phyloP scores from a whole-genome alignment of 2,888 invertebrate genomes.

The Prenolepis imparis region DNA sequence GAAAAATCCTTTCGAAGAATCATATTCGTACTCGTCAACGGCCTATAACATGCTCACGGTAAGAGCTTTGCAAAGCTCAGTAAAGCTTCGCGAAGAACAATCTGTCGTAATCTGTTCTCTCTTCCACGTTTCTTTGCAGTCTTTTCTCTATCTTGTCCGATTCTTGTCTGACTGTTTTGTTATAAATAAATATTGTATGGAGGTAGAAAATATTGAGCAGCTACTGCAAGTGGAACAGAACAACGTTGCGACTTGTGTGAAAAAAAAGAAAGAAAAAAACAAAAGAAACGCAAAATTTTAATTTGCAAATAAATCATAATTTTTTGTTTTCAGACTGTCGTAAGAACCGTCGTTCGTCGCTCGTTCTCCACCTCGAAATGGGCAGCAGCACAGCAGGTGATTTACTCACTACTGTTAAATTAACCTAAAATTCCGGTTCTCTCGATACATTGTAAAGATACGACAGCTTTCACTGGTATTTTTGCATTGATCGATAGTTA shows the following conservation, averaged over 20 bases:
- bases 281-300: too few relatives aligned
- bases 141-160: not conserved
- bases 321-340: conserved; percentile 79
- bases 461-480: not conserved
- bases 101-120: not conserved
- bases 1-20: not conserved
- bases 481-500: not conserved
- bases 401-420: not conserved
- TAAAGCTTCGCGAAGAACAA: not conserved
- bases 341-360: conserved; percentile 80
- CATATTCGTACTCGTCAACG: conserved; percentile 43
- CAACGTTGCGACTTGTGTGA: not conserved
- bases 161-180: not conserved
- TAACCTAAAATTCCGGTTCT: conserved; percentile 19
- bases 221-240: not conserved
- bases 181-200: not conserved
- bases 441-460: not conserved
- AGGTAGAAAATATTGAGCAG: not conserved
- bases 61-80: conserved; percentile 55
- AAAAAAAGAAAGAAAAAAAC: not conserved
- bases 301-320: not conserved
- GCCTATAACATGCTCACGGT: conserved; percentile 80
- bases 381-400: conserved; percentile 84
- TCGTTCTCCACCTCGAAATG: conserved; percentile 85
- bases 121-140: not conserved